These are phyloP conservation scores for Pangasius mekongensis DNA, from an alignment of 2,797 vertebrate genomes.

Conservation along the genomic window DNA sequence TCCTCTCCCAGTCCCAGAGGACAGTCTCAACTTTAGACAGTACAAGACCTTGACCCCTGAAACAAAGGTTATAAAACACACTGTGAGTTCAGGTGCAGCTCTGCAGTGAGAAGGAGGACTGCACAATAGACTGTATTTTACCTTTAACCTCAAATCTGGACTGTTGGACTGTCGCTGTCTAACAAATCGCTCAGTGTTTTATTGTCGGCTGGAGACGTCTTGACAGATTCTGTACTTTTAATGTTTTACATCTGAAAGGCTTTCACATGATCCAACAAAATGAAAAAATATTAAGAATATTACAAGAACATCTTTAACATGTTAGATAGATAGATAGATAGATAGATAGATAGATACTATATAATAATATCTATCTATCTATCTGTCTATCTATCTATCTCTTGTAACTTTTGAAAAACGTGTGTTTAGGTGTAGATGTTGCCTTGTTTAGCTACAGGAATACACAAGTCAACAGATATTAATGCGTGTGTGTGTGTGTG, in stretches of 20 bases:
- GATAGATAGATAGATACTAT: too few relatives aligned
- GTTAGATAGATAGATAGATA: too few relatives aligned
- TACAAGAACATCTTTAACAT: background rate
- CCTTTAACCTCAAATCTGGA: conserved; percentile 1
- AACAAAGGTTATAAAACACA: conserved; percentile 42
- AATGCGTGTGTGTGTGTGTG: background rate
- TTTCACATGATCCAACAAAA: too few relatives aligned
- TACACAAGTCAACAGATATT: background rate
- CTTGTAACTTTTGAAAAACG: background rate
- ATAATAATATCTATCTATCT: too few relatives aligned
- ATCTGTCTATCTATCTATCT: background rate
- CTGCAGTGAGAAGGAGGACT: background rate
- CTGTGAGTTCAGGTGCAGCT: conserved; percentile 8
- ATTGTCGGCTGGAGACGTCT: background rate
- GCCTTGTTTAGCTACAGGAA: background rate
- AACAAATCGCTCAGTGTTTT: background rate
- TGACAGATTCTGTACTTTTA: background rate
- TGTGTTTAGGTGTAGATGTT: background rate
- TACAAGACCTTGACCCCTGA: conserved; percentile 13
- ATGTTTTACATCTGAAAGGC: too few relatives aligned
- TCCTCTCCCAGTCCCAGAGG: conserved; percentile 71
- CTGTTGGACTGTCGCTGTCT: background rate
- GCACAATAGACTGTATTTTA: background rate
- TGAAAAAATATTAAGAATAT: background rate
- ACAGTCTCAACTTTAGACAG: conserved; percentile 36